phyloP scores from a whole-genome alignment of 2,888 invertebrate genomes.

The Lasiommata megera region DNA sequence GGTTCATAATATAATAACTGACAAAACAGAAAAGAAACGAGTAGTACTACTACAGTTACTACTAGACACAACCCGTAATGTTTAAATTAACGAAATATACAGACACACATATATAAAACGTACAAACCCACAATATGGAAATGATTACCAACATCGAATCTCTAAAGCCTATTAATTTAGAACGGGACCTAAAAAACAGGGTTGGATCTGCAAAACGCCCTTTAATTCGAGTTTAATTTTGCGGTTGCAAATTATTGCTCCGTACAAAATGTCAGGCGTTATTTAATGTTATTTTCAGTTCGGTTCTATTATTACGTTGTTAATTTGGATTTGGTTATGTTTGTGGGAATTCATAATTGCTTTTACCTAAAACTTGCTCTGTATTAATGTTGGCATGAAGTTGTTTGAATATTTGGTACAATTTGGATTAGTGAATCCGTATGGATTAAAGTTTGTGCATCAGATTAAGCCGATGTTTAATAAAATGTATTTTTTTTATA shows the following conservation, averaged over 20 bases:
- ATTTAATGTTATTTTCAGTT: constrained; percentile 33
- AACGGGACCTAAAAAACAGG: constrained; percentile 19
- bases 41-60: too few species aligned
- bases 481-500: too few species aligned
- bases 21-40: too few species aligned
- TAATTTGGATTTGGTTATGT: constrained; percentile 25
- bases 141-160: not conserved
- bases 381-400: not conserved
- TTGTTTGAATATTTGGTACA: constrained; percentile 7
- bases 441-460: not conserved
- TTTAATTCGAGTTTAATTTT: constrained; percentile 35
- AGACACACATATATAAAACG: too few species aligned
- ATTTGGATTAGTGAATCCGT: not conserved
- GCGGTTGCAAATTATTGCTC: constrained; percentile 37
- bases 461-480: too few species aligned
- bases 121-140: not conserved
- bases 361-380: constrained; percentile 1
- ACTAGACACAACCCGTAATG: too few species aligned
- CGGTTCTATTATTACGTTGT: constrained; percentile 12
- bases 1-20: too few species aligned
- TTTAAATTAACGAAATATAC: too few species aligned
- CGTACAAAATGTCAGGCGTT: constrained; percentile 36
- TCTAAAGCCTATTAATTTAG: constrained; percentile 10
- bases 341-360: constrained; percentile 16
- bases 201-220: constrained; percentile 28